Conservation (phyloP, 2,113 vertebrate species). For the Neodon shergylaensis region DNA sequence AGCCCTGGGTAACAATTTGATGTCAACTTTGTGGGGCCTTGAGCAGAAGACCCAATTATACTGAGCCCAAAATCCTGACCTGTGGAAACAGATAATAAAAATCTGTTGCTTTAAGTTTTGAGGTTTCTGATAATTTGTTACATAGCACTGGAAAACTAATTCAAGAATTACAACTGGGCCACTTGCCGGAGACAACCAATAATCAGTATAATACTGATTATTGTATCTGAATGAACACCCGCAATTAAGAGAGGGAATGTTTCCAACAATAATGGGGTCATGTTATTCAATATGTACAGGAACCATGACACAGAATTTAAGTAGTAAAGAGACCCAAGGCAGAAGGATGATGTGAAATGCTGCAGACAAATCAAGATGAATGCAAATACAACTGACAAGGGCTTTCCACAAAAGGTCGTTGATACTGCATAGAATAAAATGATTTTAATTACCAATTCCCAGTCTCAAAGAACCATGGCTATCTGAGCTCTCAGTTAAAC, state of each 20-base stretch:
- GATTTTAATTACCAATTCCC: background rate
- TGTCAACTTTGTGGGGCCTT: background rate
- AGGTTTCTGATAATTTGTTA: background rate
- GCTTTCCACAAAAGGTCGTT: background rate
- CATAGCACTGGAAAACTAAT: background rate
- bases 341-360: background rate
- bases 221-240: background rate
- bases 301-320: background rate
- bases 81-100: background rate
- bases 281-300: conserved; percentile 20
- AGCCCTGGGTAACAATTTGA: background rate
- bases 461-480: background rate
- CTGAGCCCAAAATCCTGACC: background rate
- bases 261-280: background rate
- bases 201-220: background rate
- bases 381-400: background rate
- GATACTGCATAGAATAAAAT: background rate
- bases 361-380: conserved; percentile 11
- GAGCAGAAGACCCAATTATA: background rate
- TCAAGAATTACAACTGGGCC: background rate
- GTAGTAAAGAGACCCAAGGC: background rate
- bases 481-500: conserved; percentile 22
- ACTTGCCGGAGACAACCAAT: background rate
- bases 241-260: background rate
- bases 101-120: background rate